Evolutionary conservation across 2,113 vertebrate species (phyloP).

Genomic region (Reinhardtius hippoglossoides): DNA sequence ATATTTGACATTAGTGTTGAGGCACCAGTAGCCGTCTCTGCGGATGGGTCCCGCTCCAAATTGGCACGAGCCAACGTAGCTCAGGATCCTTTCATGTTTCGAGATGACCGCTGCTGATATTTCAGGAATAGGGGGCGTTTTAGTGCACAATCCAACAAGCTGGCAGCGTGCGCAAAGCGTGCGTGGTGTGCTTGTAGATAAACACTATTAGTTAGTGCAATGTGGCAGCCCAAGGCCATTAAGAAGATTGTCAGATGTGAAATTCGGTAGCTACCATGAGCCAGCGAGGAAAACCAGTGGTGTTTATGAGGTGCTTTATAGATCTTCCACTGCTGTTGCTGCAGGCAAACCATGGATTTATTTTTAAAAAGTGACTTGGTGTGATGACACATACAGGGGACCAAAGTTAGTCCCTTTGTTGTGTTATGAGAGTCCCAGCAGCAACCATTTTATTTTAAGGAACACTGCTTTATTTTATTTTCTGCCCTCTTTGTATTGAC

Average conservation of each 20-base stretch:
- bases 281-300: conserved; percentile 69
- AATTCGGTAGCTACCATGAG: conserved; percentile 54
- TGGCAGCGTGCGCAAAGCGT: conserved; percentile 54
- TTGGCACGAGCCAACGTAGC: conserved; percentile 38
- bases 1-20: conserved; percentile 36
- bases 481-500: conserved; percentile 19
- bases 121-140: conserved; percentile 53
- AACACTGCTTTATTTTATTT: background rate
- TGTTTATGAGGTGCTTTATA: conserved; percentile 75
- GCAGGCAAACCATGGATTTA: conserved; percentile 54
- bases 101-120: conserved; percentile 58
- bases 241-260: conserved; percentile 68
- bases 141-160: conserved; percentile 42
- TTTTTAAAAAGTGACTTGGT: conserved; percentile 46
- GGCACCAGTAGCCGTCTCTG: conserved; percentile 58
- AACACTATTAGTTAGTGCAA: conserved; percentile 76
- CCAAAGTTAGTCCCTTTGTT: conserved; percentile 39
- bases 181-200: conserved; percentile 70
- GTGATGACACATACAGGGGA: conserved; percentile 34
- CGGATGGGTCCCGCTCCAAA: conserved; percentile 58
- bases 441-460: conserved; percentile 33
- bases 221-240: conserved; percentile 69
- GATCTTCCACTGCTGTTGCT: conserved; percentile 67
- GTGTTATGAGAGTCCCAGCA: conserved; percentile 34
- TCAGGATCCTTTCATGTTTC: conserved; percentile 61